These are phyloP conservation scores for Cylloceria caligata DNA, from an alignment of 2,888 invertebrate species.

Conservation along the genomic window DNA sequence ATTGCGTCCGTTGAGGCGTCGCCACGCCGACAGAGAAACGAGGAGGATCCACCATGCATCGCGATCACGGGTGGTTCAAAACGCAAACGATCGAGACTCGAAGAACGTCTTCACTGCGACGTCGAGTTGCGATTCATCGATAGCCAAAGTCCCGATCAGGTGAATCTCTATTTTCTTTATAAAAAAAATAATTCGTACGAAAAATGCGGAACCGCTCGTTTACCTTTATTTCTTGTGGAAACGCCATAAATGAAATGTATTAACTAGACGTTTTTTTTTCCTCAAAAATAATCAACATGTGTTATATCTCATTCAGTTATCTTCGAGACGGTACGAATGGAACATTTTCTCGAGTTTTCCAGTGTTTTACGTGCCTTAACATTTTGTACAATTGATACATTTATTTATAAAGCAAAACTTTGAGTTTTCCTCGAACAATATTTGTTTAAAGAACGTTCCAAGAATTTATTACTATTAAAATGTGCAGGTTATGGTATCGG, in stretches of 20 bases:
- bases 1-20: conserved; percentile 84
- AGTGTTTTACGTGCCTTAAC: no score
- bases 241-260: no score
- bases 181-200: neutral
- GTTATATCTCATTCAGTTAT: no score
- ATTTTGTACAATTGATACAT: no score
- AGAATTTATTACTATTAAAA: conserved; percentile 13
- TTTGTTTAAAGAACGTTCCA: neutral
- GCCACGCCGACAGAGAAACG: conserved; percentile 82
- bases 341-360: no score
- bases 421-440: neutral
- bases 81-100: conserved; percentile 89
- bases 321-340: no score
- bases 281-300: no score
- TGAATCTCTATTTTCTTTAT: conserved; percentile 62
- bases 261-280: no score
- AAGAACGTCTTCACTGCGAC: conserved; percentile 89
- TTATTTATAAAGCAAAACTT: neutral
- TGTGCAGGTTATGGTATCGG: conserved; percentile 83
- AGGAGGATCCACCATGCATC: conserved; percentile 84
- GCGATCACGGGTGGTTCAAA: conserved; percentile 80
- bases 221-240: neutral
- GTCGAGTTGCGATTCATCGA: conserved; percentile 92
- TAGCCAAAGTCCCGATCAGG: conserved; percentile 90
- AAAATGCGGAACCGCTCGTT: neutral